Evolutionary conservation across 2,113 vertebrate species (phyloP).

Genomic region (Ictalurus furcatus): DNA sequence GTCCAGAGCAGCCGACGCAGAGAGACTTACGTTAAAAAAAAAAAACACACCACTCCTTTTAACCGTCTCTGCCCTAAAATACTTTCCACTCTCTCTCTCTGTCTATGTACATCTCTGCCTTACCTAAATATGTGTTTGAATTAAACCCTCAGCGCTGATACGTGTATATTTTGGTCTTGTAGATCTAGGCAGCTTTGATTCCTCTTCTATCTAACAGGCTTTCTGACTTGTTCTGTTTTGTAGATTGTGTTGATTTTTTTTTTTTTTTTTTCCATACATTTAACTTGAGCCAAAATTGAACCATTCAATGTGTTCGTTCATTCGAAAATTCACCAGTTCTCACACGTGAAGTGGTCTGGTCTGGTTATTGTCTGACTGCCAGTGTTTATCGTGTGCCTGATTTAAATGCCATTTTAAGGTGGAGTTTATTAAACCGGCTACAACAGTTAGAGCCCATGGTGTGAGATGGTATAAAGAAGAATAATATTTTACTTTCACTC

Average conservation of each 20-base stretch:
- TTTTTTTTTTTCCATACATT: constrained; percentile 13
- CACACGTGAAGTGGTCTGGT: not conserved
- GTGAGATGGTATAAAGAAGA: not conserved
- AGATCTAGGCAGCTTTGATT: constrained; percentile 37
- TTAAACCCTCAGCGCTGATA: constrained; percentile 25
- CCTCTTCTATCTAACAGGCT: not conserved
- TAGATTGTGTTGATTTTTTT: constrained; percentile 13
- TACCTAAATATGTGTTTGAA: constrained; percentile 24
- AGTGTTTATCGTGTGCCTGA: constrained; percentile 15
- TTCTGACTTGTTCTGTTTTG: constrained; percentile 26
- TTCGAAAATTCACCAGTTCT: not conserved
- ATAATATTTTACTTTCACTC: not conserved
- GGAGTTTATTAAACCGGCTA: not conserved
- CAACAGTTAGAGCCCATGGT: not conserved
- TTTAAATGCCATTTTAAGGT: not conserved
- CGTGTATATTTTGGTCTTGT: constrained; percentile 13
- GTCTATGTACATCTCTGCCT: constrained; percentile 30
- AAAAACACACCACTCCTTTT: not conserved
- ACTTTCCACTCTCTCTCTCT: constrained; percentile 8
- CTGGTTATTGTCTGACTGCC: not conserved
- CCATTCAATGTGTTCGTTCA: not conserved
- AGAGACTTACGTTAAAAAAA: not conserved
- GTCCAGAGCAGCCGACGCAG: constrained; percentile 33
- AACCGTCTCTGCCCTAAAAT: constrained; percentile 30
- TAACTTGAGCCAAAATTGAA: constrained; percentile 20